phyloP scores from a whole-genome alignment of 2,113 vertebrate species.

The Heterochromis multidens region DNA sequence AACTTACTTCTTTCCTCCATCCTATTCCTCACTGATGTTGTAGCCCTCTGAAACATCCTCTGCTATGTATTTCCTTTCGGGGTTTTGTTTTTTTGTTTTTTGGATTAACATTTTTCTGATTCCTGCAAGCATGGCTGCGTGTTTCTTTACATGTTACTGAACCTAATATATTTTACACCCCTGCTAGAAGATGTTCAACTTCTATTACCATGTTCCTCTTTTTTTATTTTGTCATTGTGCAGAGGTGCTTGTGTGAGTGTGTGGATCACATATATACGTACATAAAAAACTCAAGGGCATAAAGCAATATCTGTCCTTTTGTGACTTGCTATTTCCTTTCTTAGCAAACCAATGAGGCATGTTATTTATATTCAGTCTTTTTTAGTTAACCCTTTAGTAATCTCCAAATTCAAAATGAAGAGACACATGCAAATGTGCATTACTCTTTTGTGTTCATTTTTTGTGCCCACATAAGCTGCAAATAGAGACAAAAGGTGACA shows the following conservation, averaged over 20 bases:
- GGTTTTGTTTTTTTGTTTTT: neutral
- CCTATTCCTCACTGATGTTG: neutral
- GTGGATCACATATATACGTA: neutral
- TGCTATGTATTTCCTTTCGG: neutral
- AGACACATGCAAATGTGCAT: neutral
- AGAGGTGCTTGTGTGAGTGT: neutral
- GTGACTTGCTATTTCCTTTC: neutral
- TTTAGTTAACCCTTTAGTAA: neutral
- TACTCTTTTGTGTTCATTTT: neutral
- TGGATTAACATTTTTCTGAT: neutral
- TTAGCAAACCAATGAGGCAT: neutral
- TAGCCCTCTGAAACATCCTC: neutral
- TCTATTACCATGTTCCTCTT: neutral
- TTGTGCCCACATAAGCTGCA: neutral
- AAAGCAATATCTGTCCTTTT: neutral
- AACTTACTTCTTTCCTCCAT: neutral
- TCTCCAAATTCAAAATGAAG: neutral
- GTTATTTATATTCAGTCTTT: neutral
- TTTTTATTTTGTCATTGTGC: neutral
- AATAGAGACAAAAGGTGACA: neutral
- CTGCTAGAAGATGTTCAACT: neutral
- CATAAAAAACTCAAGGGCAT: neutral
- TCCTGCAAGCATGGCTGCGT: neutral
- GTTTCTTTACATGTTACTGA: neutral
- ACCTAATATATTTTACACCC: neutral